These are phyloP conservation scores for Epinotia ramella DNA, from an alignment of 2,888 invertebrate species.

Conservation along the genomic window DNA sequence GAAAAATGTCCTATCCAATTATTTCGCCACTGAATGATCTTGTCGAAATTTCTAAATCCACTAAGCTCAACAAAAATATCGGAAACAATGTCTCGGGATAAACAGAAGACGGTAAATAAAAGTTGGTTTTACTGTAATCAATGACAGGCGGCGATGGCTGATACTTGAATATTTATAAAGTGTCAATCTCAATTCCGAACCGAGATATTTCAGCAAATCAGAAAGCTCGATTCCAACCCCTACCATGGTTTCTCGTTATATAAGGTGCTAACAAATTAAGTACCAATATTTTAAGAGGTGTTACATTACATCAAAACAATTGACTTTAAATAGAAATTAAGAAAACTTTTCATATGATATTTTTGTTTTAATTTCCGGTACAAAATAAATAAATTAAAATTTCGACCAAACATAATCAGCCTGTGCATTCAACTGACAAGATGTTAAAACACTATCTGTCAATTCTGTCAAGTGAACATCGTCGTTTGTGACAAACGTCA, in stretches of 20 bases:
- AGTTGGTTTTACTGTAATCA: slow-evolving; percentile 44
- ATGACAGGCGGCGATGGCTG: slow-evolving; percentile 38
- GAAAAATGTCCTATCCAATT: not conserved
- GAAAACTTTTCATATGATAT: too few species aligned
- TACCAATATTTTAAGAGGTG: too few species aligned
- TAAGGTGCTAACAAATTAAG: too few species aligned
- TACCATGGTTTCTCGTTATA: slow-evolving; percentile 6
- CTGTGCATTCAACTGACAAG: too few species aligned
- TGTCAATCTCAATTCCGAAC: slow-evolving; percentile 42
- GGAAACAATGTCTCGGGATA: slow-evolving; percentile 20
- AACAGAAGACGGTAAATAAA: slow-evolving; percentile 28
- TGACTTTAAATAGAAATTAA: too few species aligned
- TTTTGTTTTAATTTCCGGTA: too few species aligned
- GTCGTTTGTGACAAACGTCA: too few species aligned
- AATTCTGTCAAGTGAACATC: too few species aligned
- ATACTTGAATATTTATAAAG: slow-evolving; percentile 44
- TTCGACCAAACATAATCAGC: too few species aligned
- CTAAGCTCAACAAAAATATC: slow-evolving; percentile 24
- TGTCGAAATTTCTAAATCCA: not conserved
- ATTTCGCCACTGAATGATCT: slow-evolving; percentile 1
- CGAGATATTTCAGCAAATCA: slow-evolving; percentile 41
- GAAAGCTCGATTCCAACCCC: slow-evolving; percentile 21
- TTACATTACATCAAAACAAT: too few species aligned
- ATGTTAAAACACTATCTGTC: too few species aligned
- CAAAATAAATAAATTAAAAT: too few species aligned